Evolutionary conservation across 2,113 vertebrate genomes (phyloP).

Genomic region (Macquaria australasica): DNA sequence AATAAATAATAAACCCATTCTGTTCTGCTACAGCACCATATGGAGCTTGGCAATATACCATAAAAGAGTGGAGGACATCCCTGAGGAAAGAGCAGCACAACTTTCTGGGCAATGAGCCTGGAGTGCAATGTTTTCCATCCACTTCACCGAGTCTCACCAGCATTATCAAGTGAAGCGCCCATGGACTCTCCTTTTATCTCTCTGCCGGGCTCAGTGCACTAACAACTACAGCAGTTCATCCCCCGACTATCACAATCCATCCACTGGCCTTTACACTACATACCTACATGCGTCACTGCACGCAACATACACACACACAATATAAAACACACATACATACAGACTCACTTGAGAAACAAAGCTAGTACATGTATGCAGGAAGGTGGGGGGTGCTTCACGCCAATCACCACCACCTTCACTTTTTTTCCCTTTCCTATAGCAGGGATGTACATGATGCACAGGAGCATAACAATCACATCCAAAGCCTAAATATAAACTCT

Average conservation of each 20-base stretch:
- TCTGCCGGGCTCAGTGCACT: constrained; percentile 18
- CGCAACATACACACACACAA: background rate
- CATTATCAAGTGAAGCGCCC: constrained; percentile 36
- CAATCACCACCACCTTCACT: background rate
- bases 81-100: constrained; percentile 49
- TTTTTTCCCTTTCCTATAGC: background rate
- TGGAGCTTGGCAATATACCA: constrained; percentile 36
- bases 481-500: too few species aligned
- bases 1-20: constrained; percentile 40
- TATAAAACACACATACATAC: background rate
- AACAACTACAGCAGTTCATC: background rate
- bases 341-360: background rate
- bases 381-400: background rate
- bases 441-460: too few species aligned
- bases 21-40: constrained; percentile 46
- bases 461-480: too few species aligned
- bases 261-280: constrained; percentile 15
- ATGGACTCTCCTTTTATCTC: constrained; percentile 28
- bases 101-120: constrained; percentile 45
- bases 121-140: constrained; percentile 52
- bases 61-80: constrained; percentile 39
- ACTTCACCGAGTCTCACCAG: constrained; percentile 32
- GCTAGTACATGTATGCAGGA: constrained; percentile 25
- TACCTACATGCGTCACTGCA: constrained; percentile 21
- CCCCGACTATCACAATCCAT: background rate